Base-by-base conservation (phyloP, 2,888 invertebrate genomes). In the Imbricaverruca yamaguchii region DNA sequence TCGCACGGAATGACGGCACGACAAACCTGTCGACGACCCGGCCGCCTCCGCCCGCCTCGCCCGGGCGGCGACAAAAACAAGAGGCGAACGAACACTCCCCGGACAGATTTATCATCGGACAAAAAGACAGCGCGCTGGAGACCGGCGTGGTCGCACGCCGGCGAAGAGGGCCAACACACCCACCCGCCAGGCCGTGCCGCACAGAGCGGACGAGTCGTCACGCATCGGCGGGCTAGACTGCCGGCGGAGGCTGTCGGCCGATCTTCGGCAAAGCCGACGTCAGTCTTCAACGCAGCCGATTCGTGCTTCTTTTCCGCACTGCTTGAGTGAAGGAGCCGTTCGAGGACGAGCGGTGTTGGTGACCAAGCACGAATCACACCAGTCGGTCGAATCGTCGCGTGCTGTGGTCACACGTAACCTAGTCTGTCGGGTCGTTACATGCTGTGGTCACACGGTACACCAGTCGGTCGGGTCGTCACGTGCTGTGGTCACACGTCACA, bases 71-170 rank as follows among this genome's bases (percentile, higher is more conserved):
- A 65, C 65, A 65, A 65, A 65, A 65, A 65, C 65, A 23, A 65
- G 23, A 65, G 65, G 65, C 13, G 65, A 65, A 39, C 39, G 39
- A 39, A 9, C 65, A 65, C 65, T 65, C 18, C 39, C 65, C n/a
- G 65, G 18, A n/a, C 23, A 65, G 65, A 65, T 65, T 65, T 65
- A 65, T 65, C 65, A 65, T 65, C 65, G 65, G n/a, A 65, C 65
- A 65, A 65, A 65, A 65, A 65, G 65, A 12, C 23, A 23, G n/a
- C 23, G 65, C 23, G 65, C 23, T 23, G 65, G 23, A 23, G 23
- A 65, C 65, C 23, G 65, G 23, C 65, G 61, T 21, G 61, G 18
- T 21, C 8, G 7, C n/a, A 23, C 65, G 65, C 65, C n/a, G 23
- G 65, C n/a, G 23, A 65, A 39, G 39, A 39, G 39, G 39, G 39